Conservation (phyloP, 2,888 invertebrate species). For the Hypena proboscidalis region DNA sequence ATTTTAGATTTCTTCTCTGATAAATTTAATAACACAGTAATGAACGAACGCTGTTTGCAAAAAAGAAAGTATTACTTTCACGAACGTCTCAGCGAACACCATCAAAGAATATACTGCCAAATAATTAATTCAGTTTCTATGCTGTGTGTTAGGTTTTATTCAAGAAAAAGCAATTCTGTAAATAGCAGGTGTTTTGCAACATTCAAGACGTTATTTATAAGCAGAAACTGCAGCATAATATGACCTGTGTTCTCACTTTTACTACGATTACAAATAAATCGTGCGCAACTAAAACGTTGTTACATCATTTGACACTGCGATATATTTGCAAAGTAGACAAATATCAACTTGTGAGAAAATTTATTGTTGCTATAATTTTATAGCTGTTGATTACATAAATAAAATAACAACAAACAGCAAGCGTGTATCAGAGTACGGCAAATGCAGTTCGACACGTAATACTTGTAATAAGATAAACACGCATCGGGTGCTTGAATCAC, state of each 20-base stretch:
- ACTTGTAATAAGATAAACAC: conserved; percentile 59
- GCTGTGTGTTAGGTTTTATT: conserved; percentile 15
- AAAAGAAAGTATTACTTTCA: conserved; percentile 72
- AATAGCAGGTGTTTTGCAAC: conserved; percentile 13
- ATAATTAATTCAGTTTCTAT: conserved; percentile 37
- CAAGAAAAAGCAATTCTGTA: conserved; percentile 11
- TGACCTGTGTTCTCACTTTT: conserved; percentile 44
- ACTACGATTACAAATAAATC: conserved; percentile 20
- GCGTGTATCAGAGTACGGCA: conserved; percentile 18
- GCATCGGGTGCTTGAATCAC: conserved; percentile 55
- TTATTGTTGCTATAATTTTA: no score
- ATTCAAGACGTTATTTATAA: conserved; percentile 36
- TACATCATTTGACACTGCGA: no score
- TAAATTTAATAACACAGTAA: conserved; percentile 50
- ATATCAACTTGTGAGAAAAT: conserved; percentile 18
- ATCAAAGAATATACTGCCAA: conserved; percentile 42
- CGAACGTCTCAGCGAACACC: conserved; percentile 53
- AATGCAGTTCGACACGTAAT: conserved; percentile 50
- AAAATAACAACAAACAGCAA: conserved; percentile 33
- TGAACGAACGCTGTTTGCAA: conserved; percentile 57
- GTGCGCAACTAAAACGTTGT: conserved; percentile 17
- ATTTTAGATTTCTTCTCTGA: conserved; percentile 39
- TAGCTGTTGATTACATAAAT: conserved; percentile 39
- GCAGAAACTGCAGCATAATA: conserved; percentile 38
- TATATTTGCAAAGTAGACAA: no score